Evolutionary conservation across 2,888 invertebrate genomes (phyloP), one percentile per base, ranked within the genome.

Genomic region (Vesta saturnalis): DNA sequence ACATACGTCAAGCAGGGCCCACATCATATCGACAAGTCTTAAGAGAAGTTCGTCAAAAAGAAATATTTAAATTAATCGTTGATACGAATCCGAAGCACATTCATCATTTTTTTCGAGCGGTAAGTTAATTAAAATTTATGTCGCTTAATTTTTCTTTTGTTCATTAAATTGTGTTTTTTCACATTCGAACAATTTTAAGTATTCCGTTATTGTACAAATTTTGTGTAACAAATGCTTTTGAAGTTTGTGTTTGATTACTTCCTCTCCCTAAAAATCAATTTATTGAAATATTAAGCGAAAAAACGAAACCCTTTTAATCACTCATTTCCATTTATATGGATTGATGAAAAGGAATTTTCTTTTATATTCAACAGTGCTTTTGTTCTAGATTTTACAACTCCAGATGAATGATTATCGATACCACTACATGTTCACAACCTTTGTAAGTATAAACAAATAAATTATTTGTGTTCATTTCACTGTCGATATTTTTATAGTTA

Each of bases 371-470:
- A n/a, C n/a, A n/a, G n/a, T 21, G 12, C 67, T 68, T 75, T 67
- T 76, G 72, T 89, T 89, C 39, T 90, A 97, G 97, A 95, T 97
- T 75, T 85, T 96, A 14, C 95, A 96, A 81, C 87, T 97, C 8
- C 96, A 96, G 84, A 97, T 97, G 97, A 96, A 97, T 81, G 96
- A 96, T 81, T 94, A 95, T 83, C 88, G 94, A 78, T 97, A 96
- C 80, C 97, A 97, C 83, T 97, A 96, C 82, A 93, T 97, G 86
- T 97, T 97, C 81, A 96, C 96, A 14, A 95, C 96, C 1, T 94
- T 96, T 84, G 96, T 96, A 88, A 93, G 94, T 94, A 87, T 56
- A 3, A 19, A 4, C 3, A 14, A 22, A 4, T 22, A 12, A 19
- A 19, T 18, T 12, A 39, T n/a, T 4, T 39, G 8, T 2, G 12